phyloP scores from a whole-genome alignment of 2,888 invertebrate species.

The Troilus luridus region DNA sequence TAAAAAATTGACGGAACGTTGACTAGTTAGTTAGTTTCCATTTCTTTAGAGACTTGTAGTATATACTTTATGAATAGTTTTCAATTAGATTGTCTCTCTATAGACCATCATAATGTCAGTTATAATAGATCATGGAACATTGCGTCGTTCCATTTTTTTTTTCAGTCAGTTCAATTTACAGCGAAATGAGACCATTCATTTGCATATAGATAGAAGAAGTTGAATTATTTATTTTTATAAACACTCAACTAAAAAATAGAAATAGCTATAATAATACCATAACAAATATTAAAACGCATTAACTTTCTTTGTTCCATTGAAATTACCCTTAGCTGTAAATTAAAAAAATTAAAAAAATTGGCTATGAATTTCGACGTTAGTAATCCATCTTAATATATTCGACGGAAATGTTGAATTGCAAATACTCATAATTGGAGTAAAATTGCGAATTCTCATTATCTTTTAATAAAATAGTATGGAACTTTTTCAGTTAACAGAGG shows the following conservation, averaged over 20 bases:
- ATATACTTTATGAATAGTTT: not conserved
- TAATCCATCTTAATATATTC: too few species aligned
- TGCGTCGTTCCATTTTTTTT: not conserved
- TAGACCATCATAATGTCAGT: not conserved
- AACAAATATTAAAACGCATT: not conserved
- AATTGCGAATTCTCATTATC: too few species aligned
- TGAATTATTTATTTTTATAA: not conserved
- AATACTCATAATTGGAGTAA: too few species aligned
- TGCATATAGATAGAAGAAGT: slow-evolving; percentile 1
- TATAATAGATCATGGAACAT: not conserved
- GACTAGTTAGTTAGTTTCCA: too few species aligned
- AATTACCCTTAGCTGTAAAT: not conserved
- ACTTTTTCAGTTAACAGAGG: too few species aligned
- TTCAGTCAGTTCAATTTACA: not conserved
- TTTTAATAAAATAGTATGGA: too few species aligned
- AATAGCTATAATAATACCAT: not conserved
- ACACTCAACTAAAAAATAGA: not conserved
- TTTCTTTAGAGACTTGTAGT: too few species aligned
- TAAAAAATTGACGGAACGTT: too few species aligned
- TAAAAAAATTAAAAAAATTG: too few species aligned
- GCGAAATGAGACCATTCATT: not conserved
- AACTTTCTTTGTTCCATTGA: not conserved
- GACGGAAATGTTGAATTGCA: too few species aligned
- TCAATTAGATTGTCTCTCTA: not conserved
- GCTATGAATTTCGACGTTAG: too few species aligned